Evolutionary conservation across 2,888 invertebrate genomes (phyloP).

Genomic region (Lasioglossum figueresi): DNA sequence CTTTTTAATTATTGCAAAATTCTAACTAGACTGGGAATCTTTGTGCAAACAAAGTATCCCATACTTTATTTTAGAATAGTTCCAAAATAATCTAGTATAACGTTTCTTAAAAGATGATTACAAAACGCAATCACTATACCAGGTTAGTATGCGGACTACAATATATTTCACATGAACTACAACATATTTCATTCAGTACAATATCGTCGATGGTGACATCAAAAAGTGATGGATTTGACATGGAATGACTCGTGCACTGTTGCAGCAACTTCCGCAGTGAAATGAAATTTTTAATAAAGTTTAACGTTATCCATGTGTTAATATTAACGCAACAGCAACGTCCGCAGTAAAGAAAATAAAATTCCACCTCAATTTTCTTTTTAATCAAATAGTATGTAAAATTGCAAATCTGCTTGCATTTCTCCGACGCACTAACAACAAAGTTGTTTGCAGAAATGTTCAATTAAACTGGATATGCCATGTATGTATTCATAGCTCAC

Average conservation of each 20-base stretch:
- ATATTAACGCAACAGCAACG: background rate
- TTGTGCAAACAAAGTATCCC: too few relatives aligned
- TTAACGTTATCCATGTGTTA: background rate
- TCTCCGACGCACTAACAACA: background rate
- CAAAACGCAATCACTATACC: background rate
- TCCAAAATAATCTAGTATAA: background rate
- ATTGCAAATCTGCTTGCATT: background rate
- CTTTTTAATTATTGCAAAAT: background rate
- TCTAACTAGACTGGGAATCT: too few relatives aligned
- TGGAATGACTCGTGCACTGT: too few relatives aligned
- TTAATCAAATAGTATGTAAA: background rate
- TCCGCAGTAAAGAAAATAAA: background rate
- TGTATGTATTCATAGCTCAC: background rate
- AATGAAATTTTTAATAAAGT: background rate
- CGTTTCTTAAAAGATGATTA: background rate
- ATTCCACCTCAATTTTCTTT: background rate
- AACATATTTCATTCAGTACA: too few relatives aligned
- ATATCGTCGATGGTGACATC: too few relatives aligned
- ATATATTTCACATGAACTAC: too few relatives aligned
- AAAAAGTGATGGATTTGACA: too few relatives aligned
- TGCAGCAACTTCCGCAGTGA: background rate
- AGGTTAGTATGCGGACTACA: background rate
- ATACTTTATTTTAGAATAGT: background rate
- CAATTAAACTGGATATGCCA: background rate
- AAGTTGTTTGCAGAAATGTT: background rate